Conservation (phyloP, 2,888 invertebrate genomes). For the Apotomis turbidana region DNA sequence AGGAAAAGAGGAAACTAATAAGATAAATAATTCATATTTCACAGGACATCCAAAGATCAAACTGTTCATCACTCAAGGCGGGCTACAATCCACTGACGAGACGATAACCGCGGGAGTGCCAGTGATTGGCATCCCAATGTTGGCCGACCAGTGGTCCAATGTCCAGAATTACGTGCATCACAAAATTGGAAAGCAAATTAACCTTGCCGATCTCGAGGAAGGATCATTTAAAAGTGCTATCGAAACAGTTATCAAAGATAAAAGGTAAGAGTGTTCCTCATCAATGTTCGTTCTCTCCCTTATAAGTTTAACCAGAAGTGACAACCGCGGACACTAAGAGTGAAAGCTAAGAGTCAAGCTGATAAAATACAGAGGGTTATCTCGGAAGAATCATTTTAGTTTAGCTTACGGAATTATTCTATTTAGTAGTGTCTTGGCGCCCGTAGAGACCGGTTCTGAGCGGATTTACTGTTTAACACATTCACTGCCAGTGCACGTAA, state of each 20-base stretch:
- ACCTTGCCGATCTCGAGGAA: conserved; percentile 5
- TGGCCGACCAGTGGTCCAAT: not conserved
- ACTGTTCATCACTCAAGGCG: conserved; percentile 3
- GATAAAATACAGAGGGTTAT: too few species aligned
- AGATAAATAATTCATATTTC: not conserved
- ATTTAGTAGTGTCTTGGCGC: too few species aligned
- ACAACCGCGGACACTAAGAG: too few species aligned
- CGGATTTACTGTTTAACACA: too few species aligned
- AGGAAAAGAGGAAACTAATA: too few species aligned
- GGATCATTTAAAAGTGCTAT: not conserved
- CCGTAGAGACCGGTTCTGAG: too few species aligned
- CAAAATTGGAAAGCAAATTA: conserved; percentile 3
- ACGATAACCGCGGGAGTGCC: conserved; percentile 5
- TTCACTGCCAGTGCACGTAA: too few species aligned
- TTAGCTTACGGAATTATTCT: too few species aligned
- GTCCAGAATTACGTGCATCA: not conserved
- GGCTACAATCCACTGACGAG: conserved; percentile 11
- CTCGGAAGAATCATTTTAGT: too few species aligned
- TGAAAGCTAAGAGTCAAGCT: too few species aligned
- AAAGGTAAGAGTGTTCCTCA: conserved; percentile 3
- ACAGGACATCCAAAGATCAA: conserved; percentile 11
- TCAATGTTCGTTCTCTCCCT: not conserved
- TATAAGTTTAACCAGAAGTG: too few species aligned
- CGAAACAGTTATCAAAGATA: conserved; percentile 1
- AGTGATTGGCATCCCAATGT: conserved; percentile 9